These are phyloP conservation scores for Brachionus rotundiformis DNA, from an alignment of 1,140 invertebrate genomes.

Conservation along the genomic window DNA sequence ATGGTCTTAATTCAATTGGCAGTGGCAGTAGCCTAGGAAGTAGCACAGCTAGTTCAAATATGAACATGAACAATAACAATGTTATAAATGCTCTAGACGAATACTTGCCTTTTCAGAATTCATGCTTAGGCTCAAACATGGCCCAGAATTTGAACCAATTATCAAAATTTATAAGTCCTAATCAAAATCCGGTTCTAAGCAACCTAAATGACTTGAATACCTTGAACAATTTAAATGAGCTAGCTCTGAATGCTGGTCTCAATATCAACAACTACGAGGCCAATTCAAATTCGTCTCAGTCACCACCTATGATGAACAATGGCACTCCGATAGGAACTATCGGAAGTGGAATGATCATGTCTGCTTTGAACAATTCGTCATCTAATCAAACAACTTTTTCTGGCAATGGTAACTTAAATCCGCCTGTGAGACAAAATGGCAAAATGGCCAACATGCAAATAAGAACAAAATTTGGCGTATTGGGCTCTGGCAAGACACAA, in stretches of 20 bases:
- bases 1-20: not conserved
- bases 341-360: not conserved
- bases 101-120: slow-evolving; percentile 19
- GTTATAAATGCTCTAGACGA: slow-evolving; percentile 38
- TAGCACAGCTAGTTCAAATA: slow-evolving; percentile 5
- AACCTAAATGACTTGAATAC: not conserved
- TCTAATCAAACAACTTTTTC: not conserved
- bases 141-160: slow-evolving; percentile 17
- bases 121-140: not conserved
- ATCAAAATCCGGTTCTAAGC: not conserved
- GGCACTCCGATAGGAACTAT: not conserved
- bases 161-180: not conserved
- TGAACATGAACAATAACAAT: not conserved
- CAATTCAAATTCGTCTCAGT: slow-evolving; percentile 32
- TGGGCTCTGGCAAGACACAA: slow-evolving; percentile 84
- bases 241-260: slow-evolving; percentile 24
- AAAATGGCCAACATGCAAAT: slow-evolving; percentile 51
- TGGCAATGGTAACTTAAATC: slow-evolving; percentile 45
- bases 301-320: not conserved
- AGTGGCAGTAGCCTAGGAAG: slow-evolving; percentile 16
- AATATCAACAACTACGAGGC: slow-evolving; percentile 14
- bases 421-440: slow-evolving; percentile 44
- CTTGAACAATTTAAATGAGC: slow-evolving; percentile 38
- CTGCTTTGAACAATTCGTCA: not conserved
- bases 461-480: slow-evolving; percentile 78